Evolutionary conservation across 30 jellyfish, hydroid and myxozoan species (phyloP), one percentile per base, ranked within the genome.

Genomic region (Euphysa ruthae): DNA sequence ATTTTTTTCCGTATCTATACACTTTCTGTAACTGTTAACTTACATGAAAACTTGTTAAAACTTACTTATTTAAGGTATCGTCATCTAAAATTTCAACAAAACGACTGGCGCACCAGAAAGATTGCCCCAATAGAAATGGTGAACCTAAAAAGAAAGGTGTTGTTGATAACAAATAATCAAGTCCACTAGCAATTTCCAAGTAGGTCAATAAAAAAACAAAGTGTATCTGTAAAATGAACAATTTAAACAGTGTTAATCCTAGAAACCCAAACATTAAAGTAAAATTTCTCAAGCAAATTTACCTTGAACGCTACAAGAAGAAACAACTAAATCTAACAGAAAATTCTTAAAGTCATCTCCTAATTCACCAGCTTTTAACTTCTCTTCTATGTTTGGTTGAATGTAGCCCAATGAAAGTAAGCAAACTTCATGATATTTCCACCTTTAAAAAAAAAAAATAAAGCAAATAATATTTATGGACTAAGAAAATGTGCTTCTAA

Each of bases 391-490:
- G 19, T 25, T 74, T 18, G 79, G 75, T 35, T 85, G 96, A 46
- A 85, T 56, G 16, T 71, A 50, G 6, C 96, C 94, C 31, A 85
- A 77, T 35, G 91, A 63, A 42, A 85, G 75, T 16, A 77, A 74
- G 51, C 92, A 78, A 18, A 79, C 93, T 79, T 85, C 96, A 61
- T 77, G 82, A 51, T 75, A 85, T 57, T 85, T 85, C 96, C 96
- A 85, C 96, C 96, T 85, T 56, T 1, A 49, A 55, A 50, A 12
- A 50, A 16, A 30, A 29, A 22, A 3, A n/a, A n/a, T n/a, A n/a
- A n/a, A n/a, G n/a, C n/a, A n/a, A n/a, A n/a, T n/a, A n/a, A n/a
- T n/a, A n/a, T n/a, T n/a, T n/a, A n/a, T n/a, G n/a, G n/a, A n/a
- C n/a, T n/a, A n/a, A n/a, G n/a, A n/a, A n/a, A n/a, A n/a, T n/a